Conservation (phyloP, 2,888 invertebrate genomes). For the Neoascia interrupta region DNA sequence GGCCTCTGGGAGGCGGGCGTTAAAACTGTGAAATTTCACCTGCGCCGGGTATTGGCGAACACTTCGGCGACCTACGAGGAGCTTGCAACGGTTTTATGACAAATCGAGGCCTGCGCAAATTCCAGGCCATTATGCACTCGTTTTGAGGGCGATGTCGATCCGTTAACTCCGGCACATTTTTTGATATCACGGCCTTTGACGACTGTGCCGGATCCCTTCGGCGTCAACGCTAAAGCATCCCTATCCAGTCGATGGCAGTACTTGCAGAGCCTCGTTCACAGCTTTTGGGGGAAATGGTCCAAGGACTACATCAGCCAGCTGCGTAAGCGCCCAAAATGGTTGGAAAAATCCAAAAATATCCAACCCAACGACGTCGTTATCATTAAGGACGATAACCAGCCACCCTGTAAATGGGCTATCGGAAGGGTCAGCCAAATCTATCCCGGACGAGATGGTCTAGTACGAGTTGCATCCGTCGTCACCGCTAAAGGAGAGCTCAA, state of each 20-base stretch:
- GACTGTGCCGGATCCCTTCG: conserved; percentile 13
- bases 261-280: conserved; percentile 42
- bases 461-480: not conserved
- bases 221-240: not conserved
- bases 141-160: conserved; percentile 63
- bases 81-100: conserved; percentile 72
- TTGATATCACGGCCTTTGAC: conserved; percentile 24
- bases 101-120: conserved; percentile 74
- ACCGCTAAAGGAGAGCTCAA: not conserved
- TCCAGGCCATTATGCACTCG: conserved; percentile 72
- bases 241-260: conserved; percentile 71
- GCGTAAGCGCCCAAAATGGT: conserved; percentile 55
- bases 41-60: conserved; percentile 71
- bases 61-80: conserved; percentile 73
- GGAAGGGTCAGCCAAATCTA: conserved; percentile 69
- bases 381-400: conserved; percentile 38
- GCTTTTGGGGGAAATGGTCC: conserved; percentile 60
- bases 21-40: conserved; percentile 74
- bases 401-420: conserved; percentile 70
- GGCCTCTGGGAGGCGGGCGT: conserved; percentile 76
- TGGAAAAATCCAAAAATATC: conserved; percentile 17
- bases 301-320: conserved; percentile 41
- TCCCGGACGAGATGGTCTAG: conserved; percentile 71
- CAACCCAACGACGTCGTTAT: conserved; percentile 44
- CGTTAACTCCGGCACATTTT: conserved; percentile 69